A percentile compares a stretch with the other conserved stretches of the same genome.
These are phyloP conservation scores for Cataglyphis livida DNA, from an alignment of 2,888 invertebrate species.

Conservation along the genomic window DNA sequence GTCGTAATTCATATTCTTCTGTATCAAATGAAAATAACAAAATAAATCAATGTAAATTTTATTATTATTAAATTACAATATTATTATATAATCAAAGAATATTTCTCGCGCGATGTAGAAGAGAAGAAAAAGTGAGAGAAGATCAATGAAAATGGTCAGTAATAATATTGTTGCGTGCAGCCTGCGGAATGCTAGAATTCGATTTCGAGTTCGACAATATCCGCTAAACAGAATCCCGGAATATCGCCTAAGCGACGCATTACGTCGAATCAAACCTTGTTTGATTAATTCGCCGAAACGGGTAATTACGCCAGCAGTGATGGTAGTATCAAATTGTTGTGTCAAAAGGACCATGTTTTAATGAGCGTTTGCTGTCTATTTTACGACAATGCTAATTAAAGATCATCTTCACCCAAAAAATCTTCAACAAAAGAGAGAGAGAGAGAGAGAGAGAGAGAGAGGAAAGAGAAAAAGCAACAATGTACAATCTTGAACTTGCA, in stretches of 20 bases:
- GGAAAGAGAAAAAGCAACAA: not conserved
- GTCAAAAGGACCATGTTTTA: not conserved
- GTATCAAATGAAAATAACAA: not conserved
- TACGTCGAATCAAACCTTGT: slow-evolving; percentile 19
- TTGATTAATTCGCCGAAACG: slow-evolving; percentile 53
- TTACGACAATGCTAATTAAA: not conserved
- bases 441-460: not conserved
- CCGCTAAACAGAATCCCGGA: slow-evolving; percentile 28
- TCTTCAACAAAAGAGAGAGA: not conserved
- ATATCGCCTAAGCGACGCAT: slow-evolving; percentile 10
- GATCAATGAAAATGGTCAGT: not conserved
- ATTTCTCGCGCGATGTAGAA: not conserved
- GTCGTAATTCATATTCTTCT: not conserved
- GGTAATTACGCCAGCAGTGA: slow-evolving; percentile 47
- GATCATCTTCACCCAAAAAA: not conserved
- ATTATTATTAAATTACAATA: not conserved
- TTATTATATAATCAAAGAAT: not conserved
- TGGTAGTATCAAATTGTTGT: slow-evolving; percentile 23
- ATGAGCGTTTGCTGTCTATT: not conserved
- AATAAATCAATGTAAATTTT: not conserved
- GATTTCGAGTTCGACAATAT: slow-evolving; percentile 11
- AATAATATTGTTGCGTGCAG: slow-evolving; percentile 11
- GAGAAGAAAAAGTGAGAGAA: not conserved
- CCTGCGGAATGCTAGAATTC: not conserved
- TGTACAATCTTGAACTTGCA: no score